phyloP scores from a whole-genome alignment of 2,113 vertebrate genomes.

The Diadophis punctatus region DNA sequence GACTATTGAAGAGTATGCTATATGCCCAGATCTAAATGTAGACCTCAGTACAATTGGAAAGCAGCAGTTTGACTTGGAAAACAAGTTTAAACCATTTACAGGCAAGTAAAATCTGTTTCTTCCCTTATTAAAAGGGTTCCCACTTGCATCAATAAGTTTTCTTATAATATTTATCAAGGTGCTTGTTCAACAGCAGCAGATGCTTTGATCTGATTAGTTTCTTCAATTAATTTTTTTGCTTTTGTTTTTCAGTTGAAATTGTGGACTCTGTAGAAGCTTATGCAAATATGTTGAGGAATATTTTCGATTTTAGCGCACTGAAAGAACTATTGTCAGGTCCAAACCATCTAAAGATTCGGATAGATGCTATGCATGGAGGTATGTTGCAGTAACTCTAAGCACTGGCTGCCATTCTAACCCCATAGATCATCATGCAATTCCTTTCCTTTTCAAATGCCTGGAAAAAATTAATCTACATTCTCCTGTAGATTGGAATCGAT shows the following conservation, averaged over 20 bases:
- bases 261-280: slow-evolving; percentile 95
- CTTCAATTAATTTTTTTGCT: background rate
- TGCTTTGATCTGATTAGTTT: background rate
- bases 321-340: slow-evolving; percentile 92
- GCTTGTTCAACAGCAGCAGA: background rate
- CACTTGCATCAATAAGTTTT: background rate
- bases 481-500: background rate
- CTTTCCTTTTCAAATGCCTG: background rate
- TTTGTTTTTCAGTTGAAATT: slow-evolving; percentile 83
- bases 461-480: background rate
- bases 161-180: background rate
- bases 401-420: background rate
- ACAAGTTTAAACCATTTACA: slow-evolving; percentile 92
- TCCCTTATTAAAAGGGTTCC: background rate
- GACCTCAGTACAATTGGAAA: slow-evolving; percentile 88
- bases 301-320: slow-evolving; percentile 91
- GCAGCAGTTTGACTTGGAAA: slow-evolving; percentile 95
- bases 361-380: slow-evolving; percentile 99
- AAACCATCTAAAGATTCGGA: slow-evolving; percentile 85
- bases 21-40: slow-evolving; percentile 91
- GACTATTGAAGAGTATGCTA: slow-evolving; percentile 88
- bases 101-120: slow-evolving; percentile 61
- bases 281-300: slow-evolving; percentile 87
- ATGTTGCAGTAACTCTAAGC: background rate
- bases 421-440: background rate